These are phyloP conservation scores for Phodopus roborovskii DNA, from an alignment of 2,113 vertebrate genomes.

Conservation along the genomic window DNA sequence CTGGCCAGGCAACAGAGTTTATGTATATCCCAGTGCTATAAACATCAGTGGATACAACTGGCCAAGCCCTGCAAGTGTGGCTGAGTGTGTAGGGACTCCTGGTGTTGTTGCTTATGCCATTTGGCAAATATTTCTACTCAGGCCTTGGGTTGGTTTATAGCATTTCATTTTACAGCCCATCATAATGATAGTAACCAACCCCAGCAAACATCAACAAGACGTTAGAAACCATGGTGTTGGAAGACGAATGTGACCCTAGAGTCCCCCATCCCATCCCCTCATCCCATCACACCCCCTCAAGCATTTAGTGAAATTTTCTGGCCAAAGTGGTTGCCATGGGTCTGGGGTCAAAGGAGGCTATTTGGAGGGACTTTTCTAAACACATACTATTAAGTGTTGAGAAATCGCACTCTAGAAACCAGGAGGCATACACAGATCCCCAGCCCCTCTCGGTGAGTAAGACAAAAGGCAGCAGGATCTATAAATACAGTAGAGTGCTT, in stretches of 20 bases:
- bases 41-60: constrained; percentile 42
- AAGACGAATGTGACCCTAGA: constrained; percentile 71
- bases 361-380: constrained; percentile 84
- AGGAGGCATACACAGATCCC: constrained; percentile 80
- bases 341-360: constrained; percentile 82
- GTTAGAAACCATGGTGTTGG: constrained; percentile 72
- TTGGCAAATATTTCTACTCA: constrained; percentile 78
- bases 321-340: constrained; percentile 69
- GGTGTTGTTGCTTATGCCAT: constrained; percentile 78
- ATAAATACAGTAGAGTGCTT: constrained; percentile 71
- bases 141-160: constrained; percentile 76
- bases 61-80: constrained; percentile 34
- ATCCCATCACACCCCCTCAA: neutral
- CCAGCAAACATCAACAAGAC: constrained; percentile 74
- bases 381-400: constrained; percentile 79
- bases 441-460: constrained; percentile 80
- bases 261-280: constrained; percentile 30
- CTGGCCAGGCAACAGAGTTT: neutral
- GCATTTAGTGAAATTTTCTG: constrained; percentile 46
- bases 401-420: constrained; percentile 82
- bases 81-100: constrained; percentile 61
- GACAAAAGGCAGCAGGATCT: constrained; percentile 82
- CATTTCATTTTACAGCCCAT: constrained; percentile 81
- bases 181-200: constrained; percentile 74
- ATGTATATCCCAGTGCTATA: neutral